These are phyloP conservation scores for Notarius lentiginosus DNA, from an alignment of 2,113 vertebrate species.

Conservation along the genomic window DNA sequence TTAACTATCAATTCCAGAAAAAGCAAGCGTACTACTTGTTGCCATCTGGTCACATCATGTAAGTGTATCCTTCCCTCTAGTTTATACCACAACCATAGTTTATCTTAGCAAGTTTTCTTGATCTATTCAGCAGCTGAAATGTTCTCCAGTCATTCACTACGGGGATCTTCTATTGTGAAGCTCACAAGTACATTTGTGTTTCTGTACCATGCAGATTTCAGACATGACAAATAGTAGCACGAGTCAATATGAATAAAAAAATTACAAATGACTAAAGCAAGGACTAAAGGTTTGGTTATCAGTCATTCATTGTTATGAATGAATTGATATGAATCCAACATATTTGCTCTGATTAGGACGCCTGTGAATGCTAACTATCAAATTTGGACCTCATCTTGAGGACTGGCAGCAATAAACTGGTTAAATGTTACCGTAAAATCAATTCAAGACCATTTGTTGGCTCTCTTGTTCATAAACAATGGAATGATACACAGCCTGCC, in stretches of 20 bases:
- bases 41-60: conserved; percentile 8
- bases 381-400: not conserved
- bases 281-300: not conserved
- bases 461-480: conserved; percentile 12
- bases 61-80: not conserved
- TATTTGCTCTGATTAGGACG: not conserved
- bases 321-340: not conserved
- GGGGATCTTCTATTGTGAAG: not conserved
- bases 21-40: not conserved
- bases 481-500: not conserved
- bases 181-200: not conserved
- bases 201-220: not conserved
- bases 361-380: not conserved
- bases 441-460: not conserved
- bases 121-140: not conserved
- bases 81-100: conserved; percentile 5
- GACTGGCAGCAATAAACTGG: not conserved
- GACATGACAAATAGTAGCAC: not conserved
- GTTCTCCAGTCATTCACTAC: not conserved
- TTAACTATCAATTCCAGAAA: not conserved
- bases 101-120: not conserved
- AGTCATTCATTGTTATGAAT: not conserved
- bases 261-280: not conserved
- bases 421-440: not conserved
- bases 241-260: not conserved